A percentile compares a stretch with the other conserved stretches of the same genome.
Conservation (phyloP, 2,888 invertebrate genomes). For the Sthenelais limicola region DNA sequence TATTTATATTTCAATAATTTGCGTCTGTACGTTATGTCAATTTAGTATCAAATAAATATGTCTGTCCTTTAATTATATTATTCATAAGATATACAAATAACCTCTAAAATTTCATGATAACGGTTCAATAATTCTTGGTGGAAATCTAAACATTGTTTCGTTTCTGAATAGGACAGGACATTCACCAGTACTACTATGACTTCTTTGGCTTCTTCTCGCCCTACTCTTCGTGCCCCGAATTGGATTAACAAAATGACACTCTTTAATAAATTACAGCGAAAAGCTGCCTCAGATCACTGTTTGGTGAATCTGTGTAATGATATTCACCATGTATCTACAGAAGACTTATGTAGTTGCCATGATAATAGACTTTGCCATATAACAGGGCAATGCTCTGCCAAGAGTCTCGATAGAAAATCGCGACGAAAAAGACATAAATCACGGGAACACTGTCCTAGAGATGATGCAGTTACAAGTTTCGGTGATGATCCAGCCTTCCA, state of each 20-base stretch:
- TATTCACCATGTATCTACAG: neutral
- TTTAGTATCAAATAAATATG: too few species aligned
- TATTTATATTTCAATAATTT: too few species aligned
- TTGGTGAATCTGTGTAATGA: slow-evolving; percentile 21
- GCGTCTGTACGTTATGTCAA: too few species aligned
- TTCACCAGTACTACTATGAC: slow-evolving; percentile 10
- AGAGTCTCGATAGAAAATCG: neutral
- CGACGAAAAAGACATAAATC: neutral
- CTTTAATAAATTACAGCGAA: slow-evolving; percentile 23
- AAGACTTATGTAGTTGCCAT: slow-evolving; percentile 22
- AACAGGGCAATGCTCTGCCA: neutral
- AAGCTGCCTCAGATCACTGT: slow-evolving; percentile 18
- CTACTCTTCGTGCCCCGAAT: slow-evolving; percentile 5
- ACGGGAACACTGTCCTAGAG: slow-evolving; percentile 2
- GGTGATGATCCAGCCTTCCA: slow-evolving; percentile 12
- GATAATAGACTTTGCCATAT: neutral
- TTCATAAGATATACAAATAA: too few species aligned
- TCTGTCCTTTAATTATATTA: too few species aligned
- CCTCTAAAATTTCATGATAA: too few species aligned
- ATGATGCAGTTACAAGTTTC: slow-evolving; percentile 4
- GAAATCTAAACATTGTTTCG: too few species aligned
- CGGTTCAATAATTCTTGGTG: too few species aligned
- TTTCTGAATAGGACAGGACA: slow-evolving; percentile 9
- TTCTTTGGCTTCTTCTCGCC: neutral
- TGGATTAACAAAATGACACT: slow-evolving; percentile 29